phyloP scores from a whole-genome alignment of 2,797 vertebrate genomes.

The Molothrus aeneus region DNA sequence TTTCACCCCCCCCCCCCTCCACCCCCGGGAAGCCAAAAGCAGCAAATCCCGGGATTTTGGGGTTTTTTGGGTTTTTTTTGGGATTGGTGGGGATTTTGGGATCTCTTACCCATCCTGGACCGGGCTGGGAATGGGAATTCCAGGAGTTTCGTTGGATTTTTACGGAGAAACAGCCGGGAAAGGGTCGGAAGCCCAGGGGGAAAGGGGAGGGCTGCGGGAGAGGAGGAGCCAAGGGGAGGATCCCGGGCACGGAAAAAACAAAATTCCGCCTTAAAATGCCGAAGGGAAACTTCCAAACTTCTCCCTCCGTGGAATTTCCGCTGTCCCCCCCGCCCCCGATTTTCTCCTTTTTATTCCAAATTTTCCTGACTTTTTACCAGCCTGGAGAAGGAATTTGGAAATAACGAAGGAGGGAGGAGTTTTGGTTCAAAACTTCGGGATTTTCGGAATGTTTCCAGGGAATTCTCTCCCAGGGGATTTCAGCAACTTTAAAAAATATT shows the following conservation, averaged over 20 bases:
- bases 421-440: background rate
- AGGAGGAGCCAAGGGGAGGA: background rate
- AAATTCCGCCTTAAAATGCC: background rate
- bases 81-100: background rate
- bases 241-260: background rate
- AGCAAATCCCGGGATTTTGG: background rate
- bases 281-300: background rate
- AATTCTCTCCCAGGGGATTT: background rate
- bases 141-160: background rate
- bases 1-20: background rate
- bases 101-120: background rate
- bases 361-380: background rate
- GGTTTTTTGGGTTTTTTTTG: too few species aligned
- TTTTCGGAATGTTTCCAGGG: background rate
- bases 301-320: background rate
- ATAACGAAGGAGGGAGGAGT: background rate
- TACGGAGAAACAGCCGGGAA: background rate
- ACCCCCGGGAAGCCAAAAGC: background rate
- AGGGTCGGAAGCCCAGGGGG: fast-evolving
- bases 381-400: background rate
- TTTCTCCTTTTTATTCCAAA: background rate
- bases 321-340: fast-evolving
- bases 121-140: background rate
- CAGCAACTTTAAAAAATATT: background rate
- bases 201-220: background rate